A percentile compares a stretch with the other conserved stretches of the same genome.
These are phyloP conservation scores for Grus americana DNA, from an alignment of 2,113 vertebrate species.

Conservation along the genomic window DNA sequence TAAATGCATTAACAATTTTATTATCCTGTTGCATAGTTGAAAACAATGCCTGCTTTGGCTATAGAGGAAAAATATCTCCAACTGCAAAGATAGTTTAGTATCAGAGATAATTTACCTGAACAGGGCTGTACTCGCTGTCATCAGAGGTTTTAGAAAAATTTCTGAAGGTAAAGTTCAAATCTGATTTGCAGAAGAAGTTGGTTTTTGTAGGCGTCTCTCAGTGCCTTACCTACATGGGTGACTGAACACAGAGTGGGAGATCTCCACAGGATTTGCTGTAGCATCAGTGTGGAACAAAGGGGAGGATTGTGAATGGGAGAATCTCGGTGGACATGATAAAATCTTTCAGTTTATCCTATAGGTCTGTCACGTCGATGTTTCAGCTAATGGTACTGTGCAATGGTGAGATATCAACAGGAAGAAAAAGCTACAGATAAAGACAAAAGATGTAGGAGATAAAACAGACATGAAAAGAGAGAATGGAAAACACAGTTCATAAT, in stretches of 20 bases:
- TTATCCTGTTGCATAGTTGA: background rate
- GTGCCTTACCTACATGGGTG: background rate
- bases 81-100: background rate
- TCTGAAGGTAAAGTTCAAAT: background rate
- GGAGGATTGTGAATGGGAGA: background rate
- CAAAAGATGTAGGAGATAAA: background rate
- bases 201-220: background rate
- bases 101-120: background rate
- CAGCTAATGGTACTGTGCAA: background rate
- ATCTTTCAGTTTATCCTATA: background rate
- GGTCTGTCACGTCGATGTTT: background rate
- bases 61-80: background rate
- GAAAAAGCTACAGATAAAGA: background rate
- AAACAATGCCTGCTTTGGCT: background rate
- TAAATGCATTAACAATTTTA: background rate
- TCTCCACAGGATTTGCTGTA: background rate
- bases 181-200: background rate
- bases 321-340: background rate
- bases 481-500: background rate
- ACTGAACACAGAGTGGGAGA: background rate
- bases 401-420: background rate
- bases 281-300: background rate
- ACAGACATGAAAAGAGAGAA: background rate
- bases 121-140: background rate
- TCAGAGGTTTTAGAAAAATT: background rate